Evolutionary conservation across 2,797 vertebrate species (phyloP), one percentile per base, ranked within the genome.

Genomic region (Cossypha niveicapilla): DNA sequence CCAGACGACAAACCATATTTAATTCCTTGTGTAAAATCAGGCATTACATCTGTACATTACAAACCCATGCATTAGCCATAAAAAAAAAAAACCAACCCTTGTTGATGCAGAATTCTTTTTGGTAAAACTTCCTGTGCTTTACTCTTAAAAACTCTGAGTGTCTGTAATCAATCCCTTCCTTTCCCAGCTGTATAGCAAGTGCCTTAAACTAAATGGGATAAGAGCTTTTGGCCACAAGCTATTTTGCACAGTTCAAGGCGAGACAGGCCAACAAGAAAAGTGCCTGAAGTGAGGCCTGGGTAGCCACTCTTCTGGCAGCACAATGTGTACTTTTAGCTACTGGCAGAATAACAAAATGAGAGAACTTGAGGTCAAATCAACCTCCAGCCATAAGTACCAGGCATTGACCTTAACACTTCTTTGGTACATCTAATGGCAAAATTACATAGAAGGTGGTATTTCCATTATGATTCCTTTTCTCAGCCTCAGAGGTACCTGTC

Each of bases 291-390:
- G 83, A 28, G 54, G 58, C 35, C 8, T 14, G 65, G 34, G 86
- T 27, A 51, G 70, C 79, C 51, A 30, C 70, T 51, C 32, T 35
- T 45, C 66, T 48, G 67, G 74, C 65, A 35, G 90, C 24, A 71
- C 80, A 73, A 22, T 42, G 34, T 60, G 77, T 81, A 6, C 83
- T 93, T 93, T 60, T 54, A 81, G 44, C 58, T 82, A 10, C 67
- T 82, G 81, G 77, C 88, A 71, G 80, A 84, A 82, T 23, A 94
- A 77, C 70, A 91, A 80, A 92, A 48, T 45, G 24, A 21, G 71
- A 65, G 28, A 88, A 39, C 51, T 73, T 35, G 44, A 79, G 73
- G 74, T 83, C 91, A 84, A 22, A 86, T 84, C 80, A 51, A 51
- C 68, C 83, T 51, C 48, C 56, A 76, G 47, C 45, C 13, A 3